Conservation (phyloP, 1,140 invertebrate genomes). For the Drosophila ohnishii region DNA sequence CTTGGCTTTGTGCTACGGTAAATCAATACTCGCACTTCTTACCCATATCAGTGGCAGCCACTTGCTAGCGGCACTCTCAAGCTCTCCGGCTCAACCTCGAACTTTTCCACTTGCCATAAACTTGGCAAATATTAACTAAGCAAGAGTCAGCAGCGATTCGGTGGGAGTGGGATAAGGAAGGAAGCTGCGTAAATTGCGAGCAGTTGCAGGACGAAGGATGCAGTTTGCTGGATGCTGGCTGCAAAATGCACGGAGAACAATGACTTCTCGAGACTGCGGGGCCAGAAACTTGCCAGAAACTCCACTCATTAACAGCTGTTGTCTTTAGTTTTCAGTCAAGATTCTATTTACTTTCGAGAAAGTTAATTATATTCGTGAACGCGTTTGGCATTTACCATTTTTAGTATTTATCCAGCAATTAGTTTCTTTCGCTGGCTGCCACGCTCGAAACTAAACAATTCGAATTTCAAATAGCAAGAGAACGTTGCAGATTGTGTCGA, state of each 20-base stretch:
- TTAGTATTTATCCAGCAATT: slow-evolving; percentile 64
- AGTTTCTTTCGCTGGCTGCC: slow-evolving; percentile 39
- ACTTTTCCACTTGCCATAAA: slow-evolving; percentile 64
- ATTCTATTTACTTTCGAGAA: slow-evolving; percentile 74
- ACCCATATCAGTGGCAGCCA: slow-evolving; percentile 64
- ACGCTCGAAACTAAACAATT: slow-evolving; percentile 41
- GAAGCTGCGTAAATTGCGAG: slow-evolving; percentile 45
- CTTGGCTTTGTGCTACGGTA: slow-evolving; percentile 48
- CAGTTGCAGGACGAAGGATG: slow-evolving; percentile 12
- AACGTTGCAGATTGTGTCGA: slow-evolving; percentile 1
- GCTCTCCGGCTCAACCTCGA: slow-evolving; percentile 20
- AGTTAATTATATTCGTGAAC: slow-evolving; percentile 72
- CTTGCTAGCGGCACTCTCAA: slow-evolving; percentile 21
- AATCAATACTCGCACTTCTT: slow-evolving; percentile 65
- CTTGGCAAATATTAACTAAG: slow-evolving; percentile 71
- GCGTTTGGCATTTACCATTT: slow-evolving; percentile 31
- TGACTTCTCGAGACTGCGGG: slow-evolving; percentile 23
- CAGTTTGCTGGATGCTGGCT: slow-evolving; percentile 13
- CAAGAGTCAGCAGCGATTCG: slow-evolving; percentile 47
- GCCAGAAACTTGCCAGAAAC: slow-evolving; percentile 58
- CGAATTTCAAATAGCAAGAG: slow-evolving; percentile 31
- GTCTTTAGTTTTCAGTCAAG: slow-evolving; percentile 68
- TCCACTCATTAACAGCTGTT: slow-evolving; percentile 77
- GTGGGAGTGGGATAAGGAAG: slow-evolving; percentile 3
- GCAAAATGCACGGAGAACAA: slow-evolving; percentile 15